phyloP scores from a whole-genome alignment of 2,113 vertebrate species.

The Rhea pennata region DNA sequence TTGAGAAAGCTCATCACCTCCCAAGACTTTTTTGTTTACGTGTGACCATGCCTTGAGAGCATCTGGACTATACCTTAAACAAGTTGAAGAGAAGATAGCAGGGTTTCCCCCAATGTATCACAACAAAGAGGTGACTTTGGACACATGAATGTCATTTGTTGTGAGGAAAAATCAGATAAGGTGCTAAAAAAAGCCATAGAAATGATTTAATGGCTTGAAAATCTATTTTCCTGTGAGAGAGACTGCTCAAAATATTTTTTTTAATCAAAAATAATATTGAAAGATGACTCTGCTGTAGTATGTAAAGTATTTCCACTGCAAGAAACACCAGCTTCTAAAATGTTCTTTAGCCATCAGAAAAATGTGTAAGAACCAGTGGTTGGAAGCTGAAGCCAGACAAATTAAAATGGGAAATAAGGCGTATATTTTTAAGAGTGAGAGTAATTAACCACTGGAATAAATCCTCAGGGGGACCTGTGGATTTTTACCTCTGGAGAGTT shows the following conservation, averaged over 20 bases:
- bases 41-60: background rate
- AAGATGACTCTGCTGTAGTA: background rate
- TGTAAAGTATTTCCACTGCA: background rate
- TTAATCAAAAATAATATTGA: background rate
- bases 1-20: background rate
- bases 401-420: conserved; percentile 51
- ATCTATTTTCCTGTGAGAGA: background rate
- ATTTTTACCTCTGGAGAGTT: conserved; percentile 36
- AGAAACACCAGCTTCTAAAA: background rate
- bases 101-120: background rate
- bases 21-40: background rate
- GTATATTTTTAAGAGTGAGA: conserved; percentile 45
- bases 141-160: background rate
- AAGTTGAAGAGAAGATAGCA: background rate
- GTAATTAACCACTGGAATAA: conserved; percentile 57
- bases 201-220: background rate
- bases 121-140: background rate
- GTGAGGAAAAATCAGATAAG: background rate
- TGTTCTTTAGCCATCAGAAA: conserved; percentile 16
- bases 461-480: background rate
- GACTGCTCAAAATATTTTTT: background rate
- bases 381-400: conserved; percentile 35
- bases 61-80: background rate
- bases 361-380: background rate
- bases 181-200: background rate